Evolutionary conservation across 2,888 invertebrate species (phyloP), one percentile per base, ranked within the genome.

Genomic region (Catocala fraxini): DNA sequence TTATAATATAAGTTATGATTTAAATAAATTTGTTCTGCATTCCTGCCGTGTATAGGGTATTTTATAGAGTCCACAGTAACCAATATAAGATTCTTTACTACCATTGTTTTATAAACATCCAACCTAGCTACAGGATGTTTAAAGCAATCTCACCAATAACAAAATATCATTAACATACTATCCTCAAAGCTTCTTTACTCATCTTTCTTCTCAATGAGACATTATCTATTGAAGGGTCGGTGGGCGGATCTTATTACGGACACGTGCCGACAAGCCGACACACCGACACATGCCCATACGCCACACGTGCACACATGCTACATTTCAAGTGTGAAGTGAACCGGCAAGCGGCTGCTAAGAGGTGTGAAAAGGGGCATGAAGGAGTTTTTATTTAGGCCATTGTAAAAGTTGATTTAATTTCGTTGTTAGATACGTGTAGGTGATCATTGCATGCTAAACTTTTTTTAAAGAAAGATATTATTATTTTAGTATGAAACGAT

Each of bases 231-330:
- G 49, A 49, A 34, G 63, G 25, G 25, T 25, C 49, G 53, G 63
- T 68, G 68, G 65, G 63, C 49, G 71, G 70, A 61, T 73, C 70
- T 72, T 68, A 61, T 65, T 49, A 55, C 53, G 45, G 51, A 51
- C 75, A 75, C 70, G 75, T 65, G 73, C 75, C 68, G 15, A 6
- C 60, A 6, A 4, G 7, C 12, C 12, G 5, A 12, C 45, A 12
- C 42, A 39, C 42, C 42, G 10, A 11, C 42, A 42, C 11, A 53
- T 46, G 58, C 12, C 46, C 65, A 70, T 60, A 62, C 73, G 66
- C n/a, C 46, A 43, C 48, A 51, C 45, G 45, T 41, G 47, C 33
- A 25, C 15, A 25, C 47, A 46, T 15, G 46, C 13, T 42, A 5
- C 42, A 11, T 42, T 25, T 39, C 51, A 45, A 41, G 45, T 57